These are phyloP conservation scores for Ornithoptera priamus DNA, from an alignment of 2,888 invertebrate genomes.

Conservation along the genomic window DNA sequence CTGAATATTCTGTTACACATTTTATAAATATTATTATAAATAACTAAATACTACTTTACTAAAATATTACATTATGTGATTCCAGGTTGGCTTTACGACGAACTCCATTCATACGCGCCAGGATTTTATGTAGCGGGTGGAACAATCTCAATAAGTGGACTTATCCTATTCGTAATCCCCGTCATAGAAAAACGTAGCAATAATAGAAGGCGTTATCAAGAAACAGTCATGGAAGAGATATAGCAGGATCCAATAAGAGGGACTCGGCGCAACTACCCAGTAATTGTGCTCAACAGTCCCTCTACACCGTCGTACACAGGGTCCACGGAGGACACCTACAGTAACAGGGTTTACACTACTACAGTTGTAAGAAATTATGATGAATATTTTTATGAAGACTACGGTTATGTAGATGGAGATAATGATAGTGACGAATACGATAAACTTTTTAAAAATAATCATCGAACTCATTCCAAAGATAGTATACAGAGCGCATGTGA, in stretches of 20 bases:
- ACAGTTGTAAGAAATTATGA: conserved; percentile 59
- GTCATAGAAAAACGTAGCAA: conserved; percentile 78
- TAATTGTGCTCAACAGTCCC: conserved; percentile 71
- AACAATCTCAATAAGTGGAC: conserved; percentile 91
- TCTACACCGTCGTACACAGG: conserved; percentile 62
- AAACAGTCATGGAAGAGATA: conserved; percentile 61
- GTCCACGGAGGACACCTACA: conserved; percentile 59
- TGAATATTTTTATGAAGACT: conserved; percentile 53
- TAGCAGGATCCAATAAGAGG: conserved; percentile 59
- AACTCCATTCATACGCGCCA: conserved; percentile 87
- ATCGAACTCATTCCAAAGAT: conserved; percentile 71
- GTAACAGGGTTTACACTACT: conserved; percentile 73
- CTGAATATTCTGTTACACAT: too few relatives aligned
- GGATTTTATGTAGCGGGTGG: conserved; percentile 94
- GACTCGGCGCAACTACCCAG: conserved; percentile 47
- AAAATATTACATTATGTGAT: conserved; percentile 34
- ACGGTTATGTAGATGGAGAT: conserved; percentile 53
- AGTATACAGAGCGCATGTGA: conserved; percentile 52
- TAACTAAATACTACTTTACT: not conserved
- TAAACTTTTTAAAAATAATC: conserved; percentile 47
- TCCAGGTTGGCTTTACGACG: conserved; percentile 91
- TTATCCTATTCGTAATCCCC: conserved; percentile 92
- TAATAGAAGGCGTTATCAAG: conserved; percentile 50
- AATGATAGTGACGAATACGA: conserved; percentile 53
- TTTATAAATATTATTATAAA: too few relatives aligned